These are phyloP conservation scores for Pseudois nayaur DNA, from an alignment of 2,113 vertebrate genomes.

Conservation along the genomic window DNA sequence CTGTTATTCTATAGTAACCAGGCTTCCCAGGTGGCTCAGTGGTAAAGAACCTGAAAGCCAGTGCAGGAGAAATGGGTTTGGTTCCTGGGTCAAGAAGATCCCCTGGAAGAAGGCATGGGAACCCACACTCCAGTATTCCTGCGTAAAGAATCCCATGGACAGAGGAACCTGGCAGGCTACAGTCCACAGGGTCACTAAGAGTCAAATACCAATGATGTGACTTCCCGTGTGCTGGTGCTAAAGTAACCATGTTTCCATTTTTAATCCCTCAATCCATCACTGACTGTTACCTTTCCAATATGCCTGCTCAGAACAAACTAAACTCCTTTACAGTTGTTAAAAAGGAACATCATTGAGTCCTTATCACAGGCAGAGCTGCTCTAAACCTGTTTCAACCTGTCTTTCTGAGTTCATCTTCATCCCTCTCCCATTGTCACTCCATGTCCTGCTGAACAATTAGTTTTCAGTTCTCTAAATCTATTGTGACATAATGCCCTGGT, in stretches of 20 bases:
- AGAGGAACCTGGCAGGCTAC: neutral
- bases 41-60: neutral
- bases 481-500: neutral
- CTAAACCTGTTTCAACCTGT: neutral
- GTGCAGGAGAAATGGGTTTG: neutral
- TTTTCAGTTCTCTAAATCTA: neutral
- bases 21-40: neutral
- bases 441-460: neutral
- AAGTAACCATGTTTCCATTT: neutral
- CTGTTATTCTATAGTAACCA: neutral
- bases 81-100: neutral
- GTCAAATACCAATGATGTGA: neutral
- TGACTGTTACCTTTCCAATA: neutral
- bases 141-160: neutral
- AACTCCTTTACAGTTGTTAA: neutral
- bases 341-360: neutral
- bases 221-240: accelerated
- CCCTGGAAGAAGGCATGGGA: neutral
- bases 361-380: neutral
- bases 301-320: neutral
- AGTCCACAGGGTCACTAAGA: neutral
- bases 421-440: neutral
- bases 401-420: neutral
- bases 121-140: neutral
- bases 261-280: neutral